These are phyloP conservation scores for Muraenolepis orangiensis DNA, from an alignment of 2,797 vertebrate species.

Conservation along the genomic window DNA sequence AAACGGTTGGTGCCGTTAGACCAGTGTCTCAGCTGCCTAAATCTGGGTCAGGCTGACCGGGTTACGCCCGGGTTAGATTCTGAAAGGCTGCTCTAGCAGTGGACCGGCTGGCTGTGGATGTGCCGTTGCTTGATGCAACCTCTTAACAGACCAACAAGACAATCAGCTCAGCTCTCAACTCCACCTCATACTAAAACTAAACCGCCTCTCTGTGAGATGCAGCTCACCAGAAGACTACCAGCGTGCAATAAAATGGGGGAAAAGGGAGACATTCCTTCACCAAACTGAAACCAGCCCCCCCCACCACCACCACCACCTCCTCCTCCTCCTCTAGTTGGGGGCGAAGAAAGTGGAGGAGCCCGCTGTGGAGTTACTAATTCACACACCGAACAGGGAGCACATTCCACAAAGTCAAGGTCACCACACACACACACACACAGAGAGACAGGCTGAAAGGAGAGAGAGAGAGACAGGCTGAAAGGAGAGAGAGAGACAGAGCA, in stretches of 20 bases:
- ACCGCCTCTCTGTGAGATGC: background rate
- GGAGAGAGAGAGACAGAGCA: conserved; percentile 20
- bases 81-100: too few relatives aligned
- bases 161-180: background rate
- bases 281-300: conserved; percentile 8
- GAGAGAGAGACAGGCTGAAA: too few relatives aligned
- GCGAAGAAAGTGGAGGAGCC: background rate
- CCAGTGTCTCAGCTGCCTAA: too few relatives aligned
- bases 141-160: background rate
- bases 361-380: background rate
- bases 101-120: background rate
- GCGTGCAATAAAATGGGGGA: conserved; percentile 42
- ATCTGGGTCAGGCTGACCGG: too few relatives aligned
- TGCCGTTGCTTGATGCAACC: background rate
- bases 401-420: conserved; percentile 74
- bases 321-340: conserved; percentile 20
- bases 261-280: conserved; percentile 17
- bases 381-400: conserved; percentile 64
- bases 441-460: conserved; percentile 30
- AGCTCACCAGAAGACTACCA: conserved; percentile 7
- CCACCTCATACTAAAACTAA: background rate
- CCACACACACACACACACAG: conserved; percentile 31
- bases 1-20: too few relatives aligned
- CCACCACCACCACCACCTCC: too few relatives aligned
- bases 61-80: too few relatives aligned